phyloP scores from a whole-genome alignment of 1,140 invertebrate species.

The Hyles euphorbiae region DNA sequence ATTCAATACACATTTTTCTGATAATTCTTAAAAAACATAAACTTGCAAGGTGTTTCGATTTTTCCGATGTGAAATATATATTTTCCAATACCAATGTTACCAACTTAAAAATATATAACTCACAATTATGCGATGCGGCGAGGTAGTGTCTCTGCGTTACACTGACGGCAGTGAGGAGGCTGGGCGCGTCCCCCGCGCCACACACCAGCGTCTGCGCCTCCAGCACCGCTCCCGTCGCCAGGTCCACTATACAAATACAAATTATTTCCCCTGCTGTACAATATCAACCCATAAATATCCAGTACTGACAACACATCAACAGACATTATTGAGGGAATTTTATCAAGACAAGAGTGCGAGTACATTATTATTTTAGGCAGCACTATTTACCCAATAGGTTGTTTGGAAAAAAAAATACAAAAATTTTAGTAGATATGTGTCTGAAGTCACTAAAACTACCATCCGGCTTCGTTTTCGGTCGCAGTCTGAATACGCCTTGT shows the following conservation, averaged over 20 bases:
- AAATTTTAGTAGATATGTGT: too few relatives aligned
- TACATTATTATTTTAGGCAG: too few relatives aligned
- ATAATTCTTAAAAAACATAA: too few relatives aligned
- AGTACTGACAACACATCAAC: too few relatives aligned
- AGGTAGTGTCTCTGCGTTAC: conserved; percentile 42
- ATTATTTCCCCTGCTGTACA: background rate
- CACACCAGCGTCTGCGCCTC: conserved; percentile 31
- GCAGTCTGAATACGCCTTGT: too few relatives aligned
- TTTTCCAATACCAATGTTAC: background rate
- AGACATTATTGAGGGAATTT: too few relatives aligned
- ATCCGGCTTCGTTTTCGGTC: too few relatives aligned
- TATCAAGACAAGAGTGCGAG: too few relatives aligned
- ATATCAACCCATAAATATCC: background rate
- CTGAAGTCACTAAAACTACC: too few relatives aligned
- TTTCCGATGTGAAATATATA: background rate
- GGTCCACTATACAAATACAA: conserved; percentile 29
- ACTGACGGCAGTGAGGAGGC: conserved; percentile 24
- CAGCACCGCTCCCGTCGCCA: conserved; percentile 37
- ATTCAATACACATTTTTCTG: too few relatives aligned
- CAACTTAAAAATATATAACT: conserved; percentile 10
- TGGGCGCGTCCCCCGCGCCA: conserved; percentile 1
- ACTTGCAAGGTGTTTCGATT: background rate
- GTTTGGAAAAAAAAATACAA: too few relatives aligned
- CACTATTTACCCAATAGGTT: too few relatives aligned
- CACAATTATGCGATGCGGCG: conserved; percentile 30